phyloP scores from a whole-genome alignment of 2,797 vertebrate genomes.

The Pogoniulus pusillus region DNA sequence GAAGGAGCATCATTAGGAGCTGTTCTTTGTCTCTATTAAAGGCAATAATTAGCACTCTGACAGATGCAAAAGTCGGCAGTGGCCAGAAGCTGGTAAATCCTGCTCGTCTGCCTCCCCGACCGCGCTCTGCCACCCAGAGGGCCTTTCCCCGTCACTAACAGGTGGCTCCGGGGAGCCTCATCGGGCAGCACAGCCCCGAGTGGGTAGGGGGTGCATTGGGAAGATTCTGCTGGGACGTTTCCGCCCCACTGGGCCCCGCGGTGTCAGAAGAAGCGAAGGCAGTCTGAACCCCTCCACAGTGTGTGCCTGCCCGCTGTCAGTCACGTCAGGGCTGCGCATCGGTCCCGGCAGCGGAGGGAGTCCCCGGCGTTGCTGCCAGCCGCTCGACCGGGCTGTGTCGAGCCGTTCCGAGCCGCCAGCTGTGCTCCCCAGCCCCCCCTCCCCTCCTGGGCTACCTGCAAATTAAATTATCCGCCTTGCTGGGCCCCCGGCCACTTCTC shows the following conservation, averaged over 20 bases:
- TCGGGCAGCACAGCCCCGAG: not conserved
- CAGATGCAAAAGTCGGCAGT: conserved; percentile 62
- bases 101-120: not conserved
- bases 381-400: not conserved
- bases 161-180: not conserved
- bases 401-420: not conserved
- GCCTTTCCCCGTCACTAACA: not conserved
- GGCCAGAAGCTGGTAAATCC: conserved; percentile 35
- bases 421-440: not conserved
- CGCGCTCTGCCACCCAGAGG: not conserved
- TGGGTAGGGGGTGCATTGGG: not conserved
- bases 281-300: not conserved
- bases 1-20: conserved; percentile 65
- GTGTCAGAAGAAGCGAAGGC: not conserved
- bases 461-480: not conserved
- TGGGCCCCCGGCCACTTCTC: not conserved
- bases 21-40: conserved; percentile 56
- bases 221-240: not conserved
- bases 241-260: not conserved
- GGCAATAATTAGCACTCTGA: conserved; percentile 59
- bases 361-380: too few relatives aligned
- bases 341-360: too few relatives aligned
- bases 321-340: accelerated
- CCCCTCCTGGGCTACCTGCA: not conserved
- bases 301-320: accelerated